Evolutionary conservation across 2,888 invertebrate genomes (phyloP), one percentile per base, ranked within the genome.

Genomic region (Drosophila borealis): DNA sequence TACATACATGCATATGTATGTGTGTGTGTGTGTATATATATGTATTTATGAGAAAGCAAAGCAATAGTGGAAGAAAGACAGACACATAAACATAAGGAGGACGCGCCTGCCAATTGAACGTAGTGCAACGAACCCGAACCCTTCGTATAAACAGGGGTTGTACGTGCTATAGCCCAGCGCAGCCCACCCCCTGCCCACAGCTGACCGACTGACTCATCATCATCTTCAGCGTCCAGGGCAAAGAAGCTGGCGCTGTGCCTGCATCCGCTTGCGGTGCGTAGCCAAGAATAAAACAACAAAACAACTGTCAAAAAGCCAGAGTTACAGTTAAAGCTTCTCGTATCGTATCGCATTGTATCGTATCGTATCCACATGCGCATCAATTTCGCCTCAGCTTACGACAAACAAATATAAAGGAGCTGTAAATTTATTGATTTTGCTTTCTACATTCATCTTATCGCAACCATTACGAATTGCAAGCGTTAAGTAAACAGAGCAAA

Each of bases 101-200:
- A 44, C 37, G 51, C 54, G 41, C 56, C 68, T 69, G 74, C 65
- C 65, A 60, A 70, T 74, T 75, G 66, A 69, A 67, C 70, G 76
- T 70, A 79, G 83, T 83, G 83, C 83, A 83, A 85, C 83, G 83
- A 83, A 83, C 82, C 65, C 46, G 33, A 65, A 65, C 65, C 72
- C 66, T 71, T 49, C 42, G 44, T n/a, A n/a, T 8, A 10, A 49
- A 61, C 78, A 57, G 60, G 75, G 75, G 74, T 75, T 77, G 78
- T 53, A 56, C 49, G 29, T 21, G 36, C 13, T 33, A n/a, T 51
- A 57, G 57, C 73, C 59, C 59, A 49, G 57, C 73, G 59, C 59
- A 49, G 53, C 25, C 65, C 61, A 44, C 55, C 70, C 59, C 61
- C 53, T 11, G 37, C 17, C 42, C 63, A 17, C 62, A 71, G 77